A percentile compares a stretch with the other conserved stretches of the same genome.
phyloP scores from a whole-genome alignment of 2,888 invertebrate genomes.

The Galerucella nymphaeae region DNA sequence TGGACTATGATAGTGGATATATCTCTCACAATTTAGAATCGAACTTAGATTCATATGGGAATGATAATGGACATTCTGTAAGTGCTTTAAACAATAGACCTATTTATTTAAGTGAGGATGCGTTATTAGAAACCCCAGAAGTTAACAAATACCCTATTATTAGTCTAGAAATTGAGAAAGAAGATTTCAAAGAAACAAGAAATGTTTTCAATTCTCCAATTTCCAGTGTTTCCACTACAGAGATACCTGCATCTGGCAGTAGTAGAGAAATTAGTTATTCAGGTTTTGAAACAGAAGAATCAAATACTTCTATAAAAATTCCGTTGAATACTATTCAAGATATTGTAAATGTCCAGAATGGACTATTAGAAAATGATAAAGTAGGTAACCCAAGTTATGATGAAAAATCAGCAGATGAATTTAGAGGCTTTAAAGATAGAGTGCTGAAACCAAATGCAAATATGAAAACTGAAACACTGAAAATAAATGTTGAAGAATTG shows the following conservation, averaged over 20 bases:
- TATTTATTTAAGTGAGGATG: constrained; percentile 60
- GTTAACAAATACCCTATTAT: constrained; percentile 34
- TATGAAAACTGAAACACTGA: constrained; percentile 3
- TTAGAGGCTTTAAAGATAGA: constrained; percentile 11
- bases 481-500: constrained; percentile 2
- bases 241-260: constrained; percentile 24
- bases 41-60: constrained; percentile 52
- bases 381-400: neutral
- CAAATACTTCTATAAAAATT: constrained; percentile 29
- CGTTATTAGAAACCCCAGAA: constrained; percentile 59
- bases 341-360: neutral
- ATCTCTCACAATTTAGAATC: constrained; percentile 61
- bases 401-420: neutral
- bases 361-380: neutral
- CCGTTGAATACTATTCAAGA: constrained; percentile 9
- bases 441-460: neutral
- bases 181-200: constrained; percentile 46
- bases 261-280: constrained; percentile 38
- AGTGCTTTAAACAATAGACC: constrained; percentile 43
- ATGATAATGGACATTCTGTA: constrained; percentile 38
- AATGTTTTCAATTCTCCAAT: constrained; percentile 45
- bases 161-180: constrained; percentile 40
- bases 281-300: constrained; percentile 36
- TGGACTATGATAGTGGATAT: constrained; percentile 63
- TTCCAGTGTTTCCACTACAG: constrained; percentile 41